Evolutionary conservation across 1,140 invertebrate species (phyloP).

Genomic region (Ditylenchus dipsaci): DNA sequence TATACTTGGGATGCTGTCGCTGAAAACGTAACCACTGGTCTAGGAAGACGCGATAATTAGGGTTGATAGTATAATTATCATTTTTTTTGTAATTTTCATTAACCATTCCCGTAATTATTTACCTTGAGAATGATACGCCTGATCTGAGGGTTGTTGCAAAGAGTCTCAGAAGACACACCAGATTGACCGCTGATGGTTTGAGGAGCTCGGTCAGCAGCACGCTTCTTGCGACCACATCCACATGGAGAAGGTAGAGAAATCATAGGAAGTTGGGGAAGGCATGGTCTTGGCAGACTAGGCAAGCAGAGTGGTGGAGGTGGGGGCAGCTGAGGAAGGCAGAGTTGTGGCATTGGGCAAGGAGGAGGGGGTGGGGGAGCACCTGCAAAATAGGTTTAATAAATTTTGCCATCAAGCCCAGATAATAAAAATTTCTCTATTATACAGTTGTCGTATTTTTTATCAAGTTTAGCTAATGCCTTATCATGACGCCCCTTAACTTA

Average conservation of each 20-base stretch:
- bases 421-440: too few species aligned
- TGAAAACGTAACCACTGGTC: too few species aligned
- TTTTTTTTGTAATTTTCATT: too few species aligned
- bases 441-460: too few species aligned
- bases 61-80: too few species aligned
- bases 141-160: slow-evolving; percentile 48
- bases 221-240: slow-evolving; percentile 50
- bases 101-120: neutral
- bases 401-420: too few species aligned
- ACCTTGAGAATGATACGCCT: slow-evolving; percentile 48
- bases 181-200: slow-evolving; percentile 29
- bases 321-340: neutral
- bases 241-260: slow-evolving; percentile 33
- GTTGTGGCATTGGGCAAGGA: slow-evolving; percentile 3
- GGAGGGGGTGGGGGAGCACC: slow-evolving; percentile 10
- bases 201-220: slow-evolving; percentile 13
- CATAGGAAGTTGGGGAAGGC: slow-evolving; percentile 30
- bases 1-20: too few species aligned
- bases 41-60: too few species aligned
- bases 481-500: too few species aligned
- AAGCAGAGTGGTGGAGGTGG: neutral
- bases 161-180: slow-evolving; percentile 21
- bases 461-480: too few species aligned
- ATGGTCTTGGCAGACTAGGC: slow-evolving; percentile 27
- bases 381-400: slow-evolving; percentile 1